These are phyloP conservation scores for Rhinoraja longicauda DNA, from an alignment of 2,797 vertebrate genomes.

Conservation along the genomic window DNA sequence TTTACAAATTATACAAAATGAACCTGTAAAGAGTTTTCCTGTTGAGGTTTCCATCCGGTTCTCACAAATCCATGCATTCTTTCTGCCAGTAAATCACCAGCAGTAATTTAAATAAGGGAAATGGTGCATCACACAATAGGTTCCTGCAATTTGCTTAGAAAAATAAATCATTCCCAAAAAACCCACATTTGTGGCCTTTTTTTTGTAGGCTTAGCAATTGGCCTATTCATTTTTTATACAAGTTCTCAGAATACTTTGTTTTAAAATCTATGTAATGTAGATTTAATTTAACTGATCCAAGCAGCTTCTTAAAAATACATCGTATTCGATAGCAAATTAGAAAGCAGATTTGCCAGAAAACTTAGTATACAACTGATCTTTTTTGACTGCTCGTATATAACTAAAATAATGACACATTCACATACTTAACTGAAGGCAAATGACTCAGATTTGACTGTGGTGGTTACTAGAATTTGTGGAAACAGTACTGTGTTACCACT, in stretches of 20 bases:
- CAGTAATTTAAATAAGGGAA: constrained; percentile 49
- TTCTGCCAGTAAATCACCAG: constrained; percentile 49
- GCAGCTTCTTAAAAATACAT: neutral
- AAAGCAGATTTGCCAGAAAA: neutral
- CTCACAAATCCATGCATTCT: constrained; percentile 39
- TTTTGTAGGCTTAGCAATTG: neutral
- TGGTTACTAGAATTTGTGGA: neutral
- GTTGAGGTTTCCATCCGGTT: constrained; percentile 57
- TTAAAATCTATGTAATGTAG: neutral
- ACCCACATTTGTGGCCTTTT: neutral
- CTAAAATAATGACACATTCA: neutral
- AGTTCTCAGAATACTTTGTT: neutral
- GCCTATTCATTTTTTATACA: neutral
- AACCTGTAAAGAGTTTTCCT: constrained; percentile 56
- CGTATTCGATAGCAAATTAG: neutral
- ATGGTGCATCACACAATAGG: constrained; percentile 29
- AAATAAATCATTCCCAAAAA: neutral
- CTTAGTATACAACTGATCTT: neutral
- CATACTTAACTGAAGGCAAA: neutral
- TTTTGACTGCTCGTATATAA: neutral
- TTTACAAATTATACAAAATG: constrained; percentile 47
- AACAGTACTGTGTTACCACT: neutral
- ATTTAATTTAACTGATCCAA: neutral
- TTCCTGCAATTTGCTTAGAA: constrained; percentile 34
- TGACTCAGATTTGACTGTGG: neutral